phyloP scores from a whole-genome alignment of 1,140 invertebrate species.

The Eubasilissa regina region DNA sequence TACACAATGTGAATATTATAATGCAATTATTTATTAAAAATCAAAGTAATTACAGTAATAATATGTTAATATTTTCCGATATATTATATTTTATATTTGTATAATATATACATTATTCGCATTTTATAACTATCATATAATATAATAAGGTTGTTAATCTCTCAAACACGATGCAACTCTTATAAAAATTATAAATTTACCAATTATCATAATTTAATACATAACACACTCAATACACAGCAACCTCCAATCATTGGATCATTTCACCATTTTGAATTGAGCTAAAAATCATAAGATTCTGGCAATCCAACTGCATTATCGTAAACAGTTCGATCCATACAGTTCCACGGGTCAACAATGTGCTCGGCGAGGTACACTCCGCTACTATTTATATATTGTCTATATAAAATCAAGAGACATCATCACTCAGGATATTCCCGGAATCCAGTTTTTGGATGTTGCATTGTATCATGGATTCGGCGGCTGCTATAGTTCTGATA shows the following conservation, averaged over 20 bases:
- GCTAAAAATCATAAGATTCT: constrained; percentile 25
- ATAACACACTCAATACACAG: constrained; percentile 27
- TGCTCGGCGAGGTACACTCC: too few species aligned
- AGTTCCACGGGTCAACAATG: too few species aligned
- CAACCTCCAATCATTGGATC: constrained; percentile 12
- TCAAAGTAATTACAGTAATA: constrained; percentile 60
- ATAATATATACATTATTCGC: constrained; percentile 54
- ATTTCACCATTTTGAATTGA: constrained; percentile 7
- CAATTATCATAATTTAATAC: constrained; percentile 36
- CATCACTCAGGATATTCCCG: too few species aligned
- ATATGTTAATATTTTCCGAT: constrained; percentile 59
- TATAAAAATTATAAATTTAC: constrained; percentile 58
- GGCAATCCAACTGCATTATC: too few species aligned
- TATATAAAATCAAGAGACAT: too few species aligned
- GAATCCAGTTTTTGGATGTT: too few species aligned
- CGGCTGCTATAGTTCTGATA: neutral
- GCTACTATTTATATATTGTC: too few species aligned
- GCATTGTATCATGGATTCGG: constrained; percentile 1
- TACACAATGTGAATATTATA: constrained; percentile 39
- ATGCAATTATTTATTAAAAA: constrained; percentile 60
- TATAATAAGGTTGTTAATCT: constrained; percentile 57
- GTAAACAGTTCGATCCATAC: too few species aligned
- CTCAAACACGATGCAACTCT: constrained; percentile 56
- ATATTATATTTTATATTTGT: constrained; percentile 58
- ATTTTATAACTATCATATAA: constrained; percentile 52